Percentiles rank a stretch among this genome's conserved stretches.
Evolutionary conservation across 2,113 vertebrate genomes (phyloP).

Genomic region (Eira barbara): DNA sequence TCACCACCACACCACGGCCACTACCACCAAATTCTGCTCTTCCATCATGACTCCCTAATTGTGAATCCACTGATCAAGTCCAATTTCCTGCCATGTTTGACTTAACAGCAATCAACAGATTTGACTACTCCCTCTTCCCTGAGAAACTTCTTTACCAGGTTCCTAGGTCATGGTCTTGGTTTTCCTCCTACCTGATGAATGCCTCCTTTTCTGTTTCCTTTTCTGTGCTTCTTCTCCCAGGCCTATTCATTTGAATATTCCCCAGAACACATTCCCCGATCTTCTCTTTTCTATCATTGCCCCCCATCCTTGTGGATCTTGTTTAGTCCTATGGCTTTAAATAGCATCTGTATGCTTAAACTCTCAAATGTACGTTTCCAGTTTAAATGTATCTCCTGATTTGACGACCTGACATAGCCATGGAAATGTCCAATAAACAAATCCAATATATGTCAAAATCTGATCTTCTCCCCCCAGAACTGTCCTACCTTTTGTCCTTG

Average conservation of each 20-base stretch:
- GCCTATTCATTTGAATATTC: neutral
- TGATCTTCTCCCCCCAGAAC: neutral
- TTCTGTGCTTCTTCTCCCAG: neutral
- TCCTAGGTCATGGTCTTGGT: neutral
- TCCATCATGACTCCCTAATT: neutral
- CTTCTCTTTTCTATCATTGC: neutral
- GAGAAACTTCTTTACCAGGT: neutral
- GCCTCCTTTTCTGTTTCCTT: neutral
- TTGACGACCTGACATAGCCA: neutral
- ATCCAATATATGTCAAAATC: neutral
- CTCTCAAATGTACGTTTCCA: neutral
- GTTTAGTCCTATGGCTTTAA: neutral
- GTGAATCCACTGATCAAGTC: neutral
- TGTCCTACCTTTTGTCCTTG: neutral
- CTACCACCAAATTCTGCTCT: neutral
- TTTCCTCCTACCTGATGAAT: neutral
- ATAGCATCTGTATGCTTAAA: neutral
- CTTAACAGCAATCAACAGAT: neutral
- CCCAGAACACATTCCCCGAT: neutral
- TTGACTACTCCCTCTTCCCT: neutral
- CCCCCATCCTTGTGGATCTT: neutral
- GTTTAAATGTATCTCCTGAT: neutral
- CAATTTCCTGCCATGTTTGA: neutral
- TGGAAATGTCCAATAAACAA: neutral
- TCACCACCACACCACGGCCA: neutral